A percentile compares a stretch with the other conserved stretches of the same genome.
Conservation (phyloP, 2,797 vertebrate genomes). For the Cyprinodon diabolis region DNA sequence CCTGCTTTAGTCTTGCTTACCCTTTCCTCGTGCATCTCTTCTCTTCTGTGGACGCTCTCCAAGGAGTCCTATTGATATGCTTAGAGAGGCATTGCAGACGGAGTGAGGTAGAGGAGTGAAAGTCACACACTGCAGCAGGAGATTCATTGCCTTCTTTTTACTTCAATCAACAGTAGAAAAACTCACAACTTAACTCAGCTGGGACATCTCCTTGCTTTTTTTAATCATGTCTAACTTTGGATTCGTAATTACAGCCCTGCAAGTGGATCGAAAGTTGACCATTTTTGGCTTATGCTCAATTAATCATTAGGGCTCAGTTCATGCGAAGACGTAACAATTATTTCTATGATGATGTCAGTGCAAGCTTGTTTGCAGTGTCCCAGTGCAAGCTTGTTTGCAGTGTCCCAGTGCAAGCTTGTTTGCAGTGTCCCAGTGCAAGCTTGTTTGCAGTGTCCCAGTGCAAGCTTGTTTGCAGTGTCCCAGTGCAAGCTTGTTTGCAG, state of each 20-base stretch:
- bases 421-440: constrained; percentile 18
- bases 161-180: constrained; percentile 46
- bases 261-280: constrained; percentile 44
- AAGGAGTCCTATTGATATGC: constrained; percentile 80
- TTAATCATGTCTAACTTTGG: constrained; percentile 35
- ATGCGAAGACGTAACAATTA: constrained; percentile 36
- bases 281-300: constrained; percentile 37
- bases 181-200: constrained; percentile 64
- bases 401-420: no score
- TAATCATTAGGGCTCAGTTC: constrained; percentile 39
- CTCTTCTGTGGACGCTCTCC: constrained; percentile 73
- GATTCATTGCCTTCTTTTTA: constrained; percentile 53
- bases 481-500: constrained; percentile 23
- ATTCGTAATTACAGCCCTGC: constrained; percentile 33
- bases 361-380: constrained; percentile 22
- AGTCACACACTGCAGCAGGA: constrained; percentile 62
- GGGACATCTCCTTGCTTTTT: constrained; percentile 52
- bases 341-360: constrained; percentile 36
- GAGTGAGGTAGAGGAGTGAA: constrained; percentile 51
- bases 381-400: constrained; percentile 15
- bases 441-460: constrained; percentile 32
- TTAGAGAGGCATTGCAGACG: constrained; percentile 66
- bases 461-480: constrained; percentile 24
- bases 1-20: constrained; percentile 35
- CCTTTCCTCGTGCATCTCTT: constrained; percentile 51